These are phyloP conservation scores for Eristalis arbustorum DNA, from an alignment of 2,888 invertebrate species.

Conservation along the genomic window DNA sequence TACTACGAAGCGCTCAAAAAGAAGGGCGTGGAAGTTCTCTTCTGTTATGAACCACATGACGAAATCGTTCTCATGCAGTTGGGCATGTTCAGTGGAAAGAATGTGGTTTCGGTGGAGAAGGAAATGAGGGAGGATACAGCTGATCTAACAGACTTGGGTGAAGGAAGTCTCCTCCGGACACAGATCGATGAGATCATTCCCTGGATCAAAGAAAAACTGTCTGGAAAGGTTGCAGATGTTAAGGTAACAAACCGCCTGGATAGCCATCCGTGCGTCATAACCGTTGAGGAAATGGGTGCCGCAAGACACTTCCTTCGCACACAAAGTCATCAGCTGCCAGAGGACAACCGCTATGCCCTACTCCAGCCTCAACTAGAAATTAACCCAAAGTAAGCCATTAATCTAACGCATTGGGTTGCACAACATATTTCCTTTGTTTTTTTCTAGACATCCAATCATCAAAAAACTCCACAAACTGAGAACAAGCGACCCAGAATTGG, in stretches of 20 bases:
- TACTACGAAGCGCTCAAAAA: conserved; percentile 96
- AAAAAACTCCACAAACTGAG: conserved; percentile 91
- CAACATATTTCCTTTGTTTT: neutral
- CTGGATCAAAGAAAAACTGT: conserved; percentile 89
- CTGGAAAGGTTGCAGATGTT: conserved; percentile 90
- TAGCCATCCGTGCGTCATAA: conserved; percentile 95
- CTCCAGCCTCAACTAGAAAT: conserved; percentile 96
- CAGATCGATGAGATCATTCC: conserved; percentile 89
- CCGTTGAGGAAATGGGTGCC: conserved; percentile 98
- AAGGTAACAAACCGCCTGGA: conserved; percentile 92
- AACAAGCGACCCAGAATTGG: conserved; percentile 88
- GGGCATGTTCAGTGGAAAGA: conserved; percentile 86
- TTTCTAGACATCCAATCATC: conserved; percentile 90
- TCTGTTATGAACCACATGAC: conserved; percentile 98
- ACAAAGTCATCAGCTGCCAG: conserved; percentile 89
- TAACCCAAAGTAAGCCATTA: conserved; percentile 88
- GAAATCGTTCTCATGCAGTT: conserved; percentile 96
- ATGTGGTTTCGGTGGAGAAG: conserved; percentile 94
- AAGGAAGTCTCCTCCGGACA: conserved; percentile 86
- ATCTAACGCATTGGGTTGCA: neutral
- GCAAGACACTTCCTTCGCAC: conserved; percentile 96
- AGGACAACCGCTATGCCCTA: conserved; percentile 91
- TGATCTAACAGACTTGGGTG: conserved; percentile 82
- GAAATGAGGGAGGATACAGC: conserved; percentile 90
- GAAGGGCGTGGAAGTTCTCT: conserved; percentile 93